Base-by-base conservation (phyloP, 2,797 vertebrate genomes). In the Sebastes taczanowskii region DNA sequence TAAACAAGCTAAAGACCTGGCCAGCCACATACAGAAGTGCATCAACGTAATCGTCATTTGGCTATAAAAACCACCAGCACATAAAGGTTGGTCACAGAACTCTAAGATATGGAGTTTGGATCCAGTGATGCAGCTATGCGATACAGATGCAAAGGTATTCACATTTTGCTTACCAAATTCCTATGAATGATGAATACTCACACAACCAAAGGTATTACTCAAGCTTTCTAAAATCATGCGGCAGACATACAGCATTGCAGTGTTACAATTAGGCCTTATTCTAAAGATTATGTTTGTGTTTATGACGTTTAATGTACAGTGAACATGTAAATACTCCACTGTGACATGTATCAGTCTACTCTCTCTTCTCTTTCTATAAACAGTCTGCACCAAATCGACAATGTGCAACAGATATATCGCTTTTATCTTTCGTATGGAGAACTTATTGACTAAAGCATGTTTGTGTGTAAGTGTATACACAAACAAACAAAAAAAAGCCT, bases 41-140 rank as follows among this genome's bases (percentile, higher is more conserved):
- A 83, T 81, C 79, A 68, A 85, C 74, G 72, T 42, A 67, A 78
- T 62, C 18, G 13, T 74, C 60, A 61, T 79, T 74, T 91, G 82
- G 83, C 86, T 90, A 62, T 8, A 35, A 89, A 82, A 88, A 69
- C 49, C 74, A 72, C 42, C 69, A 84, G 78, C 78, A 73, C 56
- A 61, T 81, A 61, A 35, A 76, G n/a, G 23, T 80, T 69, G 83
- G 78, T 87, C 66, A 71, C 30, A 55, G 34, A 49, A 67, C 65
- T 81, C 30, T 82, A 29, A 27, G 55, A 71, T 61, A 74, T 61
- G 70, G 59, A 77, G 78, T 86, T 77, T 73, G 75, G 82, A 82
- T 92, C 90, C 89, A 86, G 91, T 93, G 90, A 86, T 75, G 75
- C 61, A 71, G 89, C 84, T 77, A 76, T 62, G 70, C 66, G 70